Evolutionary conservation across 92 coral and sea anemone species (phyloP).

Genomic region (Heteractis magnifica): DNA sequence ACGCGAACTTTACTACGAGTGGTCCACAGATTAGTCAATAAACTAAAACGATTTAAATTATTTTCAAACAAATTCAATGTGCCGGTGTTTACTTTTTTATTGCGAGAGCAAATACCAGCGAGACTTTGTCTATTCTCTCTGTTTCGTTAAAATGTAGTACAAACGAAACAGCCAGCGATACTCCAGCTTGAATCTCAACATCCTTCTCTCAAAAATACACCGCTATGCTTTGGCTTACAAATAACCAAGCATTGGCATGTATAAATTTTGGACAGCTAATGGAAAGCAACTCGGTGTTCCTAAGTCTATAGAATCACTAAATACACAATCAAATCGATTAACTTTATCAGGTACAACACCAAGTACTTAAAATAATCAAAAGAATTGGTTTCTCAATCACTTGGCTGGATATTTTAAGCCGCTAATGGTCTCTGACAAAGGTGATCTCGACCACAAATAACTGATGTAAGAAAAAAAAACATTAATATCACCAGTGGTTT

Average conservation of each 20-base stretch:
- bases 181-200: not conserved
- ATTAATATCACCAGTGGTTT: slow-evolving; percentile 12
- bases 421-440: slow-evolving; percentile 20
- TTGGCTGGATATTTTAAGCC: slow-evolving; percentile 27
- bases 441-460: slow-evolving; percentile 10
- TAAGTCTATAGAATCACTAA: not conserved
- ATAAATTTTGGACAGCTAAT: too few species aligned
- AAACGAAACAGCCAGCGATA: not conserved
- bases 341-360: not conserved
- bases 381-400: slow-evolving; percentile 17
- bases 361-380: not conserved
- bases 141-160: not conserved
- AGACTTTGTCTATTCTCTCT: not conserved
- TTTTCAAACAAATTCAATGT: not conserved
- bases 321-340: not conserved
- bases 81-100: not conserved
- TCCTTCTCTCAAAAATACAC: not conserved
- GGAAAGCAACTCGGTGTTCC: not conserved
- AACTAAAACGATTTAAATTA: not conserved
- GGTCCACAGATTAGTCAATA: not conserved
- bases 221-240: not conserved
- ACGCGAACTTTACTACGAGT: not conserved
- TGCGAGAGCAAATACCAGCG: not conserved
- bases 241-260: not conserved
- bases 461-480: slow-evolving; percentile 13